Evolutionary conservation across 2,888 invertebrate species (phyloP).

Genomic region (Pelosia muscerda): DNA sequence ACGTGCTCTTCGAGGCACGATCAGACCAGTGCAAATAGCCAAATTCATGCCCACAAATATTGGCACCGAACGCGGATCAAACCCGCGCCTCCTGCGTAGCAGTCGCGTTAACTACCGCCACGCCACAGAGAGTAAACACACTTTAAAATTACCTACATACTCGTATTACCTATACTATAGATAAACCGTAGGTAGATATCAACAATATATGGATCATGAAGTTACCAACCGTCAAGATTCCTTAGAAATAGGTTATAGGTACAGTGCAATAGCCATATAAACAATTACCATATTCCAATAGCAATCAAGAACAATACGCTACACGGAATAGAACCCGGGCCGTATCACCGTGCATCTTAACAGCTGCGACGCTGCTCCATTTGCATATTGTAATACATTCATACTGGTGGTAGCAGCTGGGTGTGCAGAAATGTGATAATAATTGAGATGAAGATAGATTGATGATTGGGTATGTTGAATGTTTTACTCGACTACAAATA

Average conservation of each 20-base stretch:
- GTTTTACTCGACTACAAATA: background rate
- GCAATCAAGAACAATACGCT: conserved; percentile 31
- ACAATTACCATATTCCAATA: conserved; percentile 39
- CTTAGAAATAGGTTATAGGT: background rate
- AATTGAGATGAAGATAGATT: conserved; percentile 13
- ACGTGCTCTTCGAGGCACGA: no score
- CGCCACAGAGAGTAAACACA: no score
- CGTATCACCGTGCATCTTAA: conserved; percentile 48
- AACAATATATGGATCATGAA: no score
- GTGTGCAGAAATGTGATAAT: conserved; percentile 11
- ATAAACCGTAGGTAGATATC: no score
- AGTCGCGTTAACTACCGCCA: no score
- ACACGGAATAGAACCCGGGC: conserved; percentile 43
- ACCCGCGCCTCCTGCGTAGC: no score
- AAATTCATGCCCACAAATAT: no score
- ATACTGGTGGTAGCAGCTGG: conserved; percentile 14
- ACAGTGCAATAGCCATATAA: conserved; percentile 11
- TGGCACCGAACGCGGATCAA: no score
- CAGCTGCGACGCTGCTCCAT: conserved; percentile 51
- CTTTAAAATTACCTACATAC: no score
- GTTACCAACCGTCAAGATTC: background rate
- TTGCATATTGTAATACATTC: conserved; percentile 53
- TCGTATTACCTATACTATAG: no score
- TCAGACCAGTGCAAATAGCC: no score
- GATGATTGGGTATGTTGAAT: background rate